Conservation (phyloP, 1,140 invertebrate species). For the Dufourea novaeangliae region DNA sequence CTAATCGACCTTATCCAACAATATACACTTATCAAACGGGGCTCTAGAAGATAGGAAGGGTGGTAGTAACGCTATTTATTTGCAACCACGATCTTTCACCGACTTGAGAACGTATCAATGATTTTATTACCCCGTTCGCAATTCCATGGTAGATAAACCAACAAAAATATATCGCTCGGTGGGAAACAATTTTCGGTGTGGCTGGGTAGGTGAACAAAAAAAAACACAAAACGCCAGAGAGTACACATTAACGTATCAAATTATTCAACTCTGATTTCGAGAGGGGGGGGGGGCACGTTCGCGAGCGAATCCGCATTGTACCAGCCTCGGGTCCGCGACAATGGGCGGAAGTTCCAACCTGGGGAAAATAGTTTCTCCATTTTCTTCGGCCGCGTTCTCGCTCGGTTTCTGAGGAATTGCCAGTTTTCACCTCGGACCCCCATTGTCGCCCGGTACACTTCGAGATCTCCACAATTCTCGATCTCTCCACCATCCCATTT, state of each 20-base stretch:
- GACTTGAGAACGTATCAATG: conserved; percentile 34
- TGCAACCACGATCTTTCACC: conserved; percentile 43
- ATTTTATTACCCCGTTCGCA: conserved; percentile 43
- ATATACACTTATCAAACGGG: conserved; percentile 29
- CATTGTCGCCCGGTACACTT: conserved; percentile 53
- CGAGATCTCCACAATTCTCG: conserved; percentile 53
- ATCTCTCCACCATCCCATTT: conserved; percentile 56
- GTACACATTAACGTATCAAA: conserved; percentile 31
- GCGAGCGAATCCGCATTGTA: conserved; percentile 54
- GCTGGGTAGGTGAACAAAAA: background rate
- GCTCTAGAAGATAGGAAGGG: conserved; percentile 10
- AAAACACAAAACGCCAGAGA: background rate
- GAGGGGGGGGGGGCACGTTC: conserved; percentile 20
- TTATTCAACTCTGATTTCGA: conserved; percentile 42
- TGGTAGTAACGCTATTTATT: conserved; percentile 50
- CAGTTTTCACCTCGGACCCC: conserved; percentile 53
- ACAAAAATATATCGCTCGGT: conserved; percentile 34
- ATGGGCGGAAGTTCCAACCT: conserved; percentile 62
- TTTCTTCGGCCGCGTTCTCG: conserved; percentile 61
- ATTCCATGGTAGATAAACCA: conserved; percentile 31
- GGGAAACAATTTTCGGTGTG: conserved; percentile 31
- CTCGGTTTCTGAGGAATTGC: conserved; percentile 68
- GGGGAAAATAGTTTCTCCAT: conserved; percentile 74
- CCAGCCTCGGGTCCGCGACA: conserved; percentile 29
- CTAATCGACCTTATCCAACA: conserved; percentile 4